phyloP scores from a whole-genome alignment of 2,113 vertebrate species.

The Pteropus alecto region DNA sequence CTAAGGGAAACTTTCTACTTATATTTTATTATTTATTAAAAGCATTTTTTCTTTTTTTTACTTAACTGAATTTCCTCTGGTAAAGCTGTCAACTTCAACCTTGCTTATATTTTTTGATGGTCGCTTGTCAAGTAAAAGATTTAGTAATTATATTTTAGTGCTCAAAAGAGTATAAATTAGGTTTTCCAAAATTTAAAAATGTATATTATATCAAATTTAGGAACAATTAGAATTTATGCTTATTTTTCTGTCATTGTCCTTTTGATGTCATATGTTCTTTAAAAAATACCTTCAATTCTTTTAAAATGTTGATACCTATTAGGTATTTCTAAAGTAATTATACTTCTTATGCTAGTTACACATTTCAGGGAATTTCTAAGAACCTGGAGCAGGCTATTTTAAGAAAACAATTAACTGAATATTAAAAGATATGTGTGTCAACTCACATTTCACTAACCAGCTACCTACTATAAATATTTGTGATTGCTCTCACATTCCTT shows the following conservation, averaged over 20 bases:
- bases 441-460: not conserved
- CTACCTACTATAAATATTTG: slow-evolving; percentile 14
- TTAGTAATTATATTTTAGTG: not conserved
- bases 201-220: not conserved
- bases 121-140: not conserved
- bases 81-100: not conserved
- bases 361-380: not conserved
- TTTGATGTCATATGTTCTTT: not conserved
- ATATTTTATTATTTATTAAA: not conserved
- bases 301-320: not conserved
- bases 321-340: not conserved
- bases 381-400: not conserved
- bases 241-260: slow-evolving; percentile 10
- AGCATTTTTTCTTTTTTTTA: not conserved
- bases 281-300: not conserved
- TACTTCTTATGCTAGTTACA: not conserved
- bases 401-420: not conserved
- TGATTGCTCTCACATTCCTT: not conserved
- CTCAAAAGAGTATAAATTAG: slow-evolving; percentile 3
- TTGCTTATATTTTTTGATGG: not conserved
- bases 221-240: not conserved
- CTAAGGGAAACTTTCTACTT: not conserved
- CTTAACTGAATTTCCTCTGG: not conserved
- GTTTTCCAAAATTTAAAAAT: slow-evolving; percentile 28
- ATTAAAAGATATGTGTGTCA: not conserved